phyloP scores from a whole-genome alignment of 2,797 vertebrate species.

The Chelonia mydas region DNA sequence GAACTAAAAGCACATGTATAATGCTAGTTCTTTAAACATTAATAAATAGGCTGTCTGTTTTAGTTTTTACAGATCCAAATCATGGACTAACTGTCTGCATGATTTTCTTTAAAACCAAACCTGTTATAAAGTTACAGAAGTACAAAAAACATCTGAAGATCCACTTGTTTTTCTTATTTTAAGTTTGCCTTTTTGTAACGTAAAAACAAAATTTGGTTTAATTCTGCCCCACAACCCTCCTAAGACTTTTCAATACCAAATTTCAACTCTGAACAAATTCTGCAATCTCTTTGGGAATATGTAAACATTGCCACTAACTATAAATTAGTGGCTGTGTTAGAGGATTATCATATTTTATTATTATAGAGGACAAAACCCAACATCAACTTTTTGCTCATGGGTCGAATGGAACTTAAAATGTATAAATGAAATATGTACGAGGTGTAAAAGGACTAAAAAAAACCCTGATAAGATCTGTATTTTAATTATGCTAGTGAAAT shows the following conservation, averaged over 20 bases:
- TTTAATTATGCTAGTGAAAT: background rate
- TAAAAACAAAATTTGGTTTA: background rate
- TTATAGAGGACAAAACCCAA: background rate
- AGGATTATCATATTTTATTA: background rate
- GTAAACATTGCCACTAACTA: background rate
- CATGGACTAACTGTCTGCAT: background rate
- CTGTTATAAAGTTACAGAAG: background rate
- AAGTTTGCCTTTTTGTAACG: background rate
- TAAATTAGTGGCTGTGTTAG: background rate
- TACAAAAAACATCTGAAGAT: background rate
- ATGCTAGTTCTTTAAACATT: background rate
- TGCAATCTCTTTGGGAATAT: background rate
- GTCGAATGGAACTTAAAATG: background rate
- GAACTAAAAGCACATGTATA: background rate
- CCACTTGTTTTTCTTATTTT: background rate
- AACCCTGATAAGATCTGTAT: background rate
- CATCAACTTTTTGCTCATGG: background rate
- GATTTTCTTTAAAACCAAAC: background rate
- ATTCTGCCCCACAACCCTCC: background rate
- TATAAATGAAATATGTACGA: background rate
- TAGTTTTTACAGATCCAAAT: background rate
- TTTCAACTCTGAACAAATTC: background rate
- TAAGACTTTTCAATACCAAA: background rate
- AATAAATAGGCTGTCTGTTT: background rate
- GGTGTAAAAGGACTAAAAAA: background rate